phyloP scores from a whole-genome alignment of 2,888 invertebrate genomes.

The Caenorhabditis afra region DNA sequence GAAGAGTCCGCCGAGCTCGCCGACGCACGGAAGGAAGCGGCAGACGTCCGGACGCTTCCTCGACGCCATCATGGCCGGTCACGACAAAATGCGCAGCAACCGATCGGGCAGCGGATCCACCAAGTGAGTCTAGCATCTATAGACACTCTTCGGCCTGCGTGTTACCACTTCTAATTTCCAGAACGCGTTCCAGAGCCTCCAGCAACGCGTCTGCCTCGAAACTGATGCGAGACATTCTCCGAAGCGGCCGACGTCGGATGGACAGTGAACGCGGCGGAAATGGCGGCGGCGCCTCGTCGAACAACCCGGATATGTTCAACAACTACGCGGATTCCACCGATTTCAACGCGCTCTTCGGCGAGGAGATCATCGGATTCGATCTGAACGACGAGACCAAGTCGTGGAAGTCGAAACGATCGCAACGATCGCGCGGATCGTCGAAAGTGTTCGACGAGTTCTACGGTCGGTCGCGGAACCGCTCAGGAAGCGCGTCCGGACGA shows the following conservation, averaged over 20 bases:
- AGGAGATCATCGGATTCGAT: slow-evolving; percentile 43
- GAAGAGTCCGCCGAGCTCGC: slow-evolving; percentile 53
- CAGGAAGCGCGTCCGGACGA: slow-evolving; percentile 57
- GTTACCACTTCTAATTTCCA: slow-evolving; percentile 21
- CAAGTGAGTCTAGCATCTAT: too few species aligned
- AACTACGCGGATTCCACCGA: slow-evolving; percentile 52
- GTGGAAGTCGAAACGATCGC: slow-evolving; percentile 64
- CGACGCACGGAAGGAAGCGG: slow-evolving; percentile 33
- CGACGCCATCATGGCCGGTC: slow-evolving; percentile 45
- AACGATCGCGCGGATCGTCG: slow-evolving; percentile 61
- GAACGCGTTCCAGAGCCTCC: slow-evolving; percentile 66
- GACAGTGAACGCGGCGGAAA: slow-evolving; percentile 46
- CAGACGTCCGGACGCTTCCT: slow-evolving; percentile 42
- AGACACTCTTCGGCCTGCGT: too few species aligned
- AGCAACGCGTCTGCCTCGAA: slow-evolving; percentile 63
- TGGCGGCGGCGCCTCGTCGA: slow-evolving; percentile 23
- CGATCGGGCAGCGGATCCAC: slow-evolving; percentile 60
- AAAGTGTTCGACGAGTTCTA: slow-evolving; percentile 63
- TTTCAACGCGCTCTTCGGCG: slow-evolving; percentile 54
- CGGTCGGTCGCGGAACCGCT: slow-evolving; percentile 46
- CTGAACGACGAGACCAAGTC: slow-evolving; percentile 64
- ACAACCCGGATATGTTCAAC: slow-evolving; percentile 26
- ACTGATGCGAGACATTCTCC: slow-evolving; percentile 41
- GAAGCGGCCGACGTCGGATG: slow-evolving; percentile 43
- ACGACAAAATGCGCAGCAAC: slow-evolving; percentile 36